Evolutionary conservation across 2,113 vertebrate species (phyloP), one percentile per base, ranked within the genome.

Genomic region (Colinus virginianus): DNA sequence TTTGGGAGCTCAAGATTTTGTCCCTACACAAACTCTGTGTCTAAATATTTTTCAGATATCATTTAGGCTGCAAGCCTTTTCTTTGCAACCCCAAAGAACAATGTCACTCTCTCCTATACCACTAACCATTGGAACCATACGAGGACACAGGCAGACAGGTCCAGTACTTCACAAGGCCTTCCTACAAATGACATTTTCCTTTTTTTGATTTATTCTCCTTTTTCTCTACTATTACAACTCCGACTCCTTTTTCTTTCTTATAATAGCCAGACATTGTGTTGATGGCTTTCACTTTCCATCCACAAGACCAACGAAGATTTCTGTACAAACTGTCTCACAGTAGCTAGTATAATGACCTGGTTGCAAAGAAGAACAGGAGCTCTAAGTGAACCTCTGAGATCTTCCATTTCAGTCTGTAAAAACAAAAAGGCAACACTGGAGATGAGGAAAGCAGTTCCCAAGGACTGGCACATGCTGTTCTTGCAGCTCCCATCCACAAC

Each of bases 1-100:
- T 93, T 95, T 74, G 94, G 94, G 58, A 84, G 59, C 70, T 79
- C 82, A 77, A 42, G 66, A 79, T 90, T 91, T 90, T 94, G 43
- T 82, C 66, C 51, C 69, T 76, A 67, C 84, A 80, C 51, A 64
- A 77, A 89, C 45, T 90, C 79, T 10, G 26, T 72, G 46, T 55
- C 49, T 74, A 89, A 88, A 94, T 53, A 61, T 16, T 92, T 96
- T 95, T 36, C 1, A 1, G n/a, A 64, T 32, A 70, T n/a, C 64
- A 84, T 75, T 71, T 62, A 90, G 69, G 70, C 23, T 42, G 66
- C 25, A 85, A 87, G 56, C 61, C 89, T 75, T 74, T 90, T 43
- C 81, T 55, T 43, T 58, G 58, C 8, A 58, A 16, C 11, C 58
- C 66, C 36, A 8, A 64, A 74, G 45, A 75, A 55, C 74, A 63